Percentiles rank a stretch among this genome's conserved stretches.
Conservation (phyloP, 2,113 vertebrate species). For the Nesospiza acunhae region DNA sequence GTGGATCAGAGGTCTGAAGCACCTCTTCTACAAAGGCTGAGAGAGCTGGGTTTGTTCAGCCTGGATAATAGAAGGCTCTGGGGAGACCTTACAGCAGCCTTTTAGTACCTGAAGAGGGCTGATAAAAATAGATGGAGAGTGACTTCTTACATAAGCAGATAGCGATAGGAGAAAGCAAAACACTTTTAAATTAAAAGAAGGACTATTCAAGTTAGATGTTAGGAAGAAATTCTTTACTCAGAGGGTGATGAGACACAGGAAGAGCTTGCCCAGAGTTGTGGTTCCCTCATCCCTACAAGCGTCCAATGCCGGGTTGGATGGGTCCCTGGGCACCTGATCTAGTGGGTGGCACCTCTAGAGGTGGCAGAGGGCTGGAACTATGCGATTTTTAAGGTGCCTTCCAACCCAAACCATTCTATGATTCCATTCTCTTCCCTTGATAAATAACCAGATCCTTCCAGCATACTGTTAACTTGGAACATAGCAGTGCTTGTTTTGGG, state of each 20-base stretch:
- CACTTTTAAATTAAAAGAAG: not conserved
- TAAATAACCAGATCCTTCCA: not conserved
- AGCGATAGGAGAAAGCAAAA: not conserved
- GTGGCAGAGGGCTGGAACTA: not conserved
- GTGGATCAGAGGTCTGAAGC: not conserved
- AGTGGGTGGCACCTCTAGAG: not conserved
- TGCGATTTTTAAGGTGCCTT: not conserved
- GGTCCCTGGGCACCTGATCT: not conserved
- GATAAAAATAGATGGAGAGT: not conserved
- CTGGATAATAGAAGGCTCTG: not conserved
- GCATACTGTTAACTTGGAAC: not conserved
- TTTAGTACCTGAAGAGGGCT: no score
- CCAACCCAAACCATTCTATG: not conserved
- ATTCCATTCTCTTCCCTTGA: not conserved
- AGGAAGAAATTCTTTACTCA: not conserved
- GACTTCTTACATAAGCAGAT: not conserved
- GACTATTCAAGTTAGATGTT: not conserved
- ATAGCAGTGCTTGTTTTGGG: not conserved
- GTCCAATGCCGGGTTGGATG: not conserved
- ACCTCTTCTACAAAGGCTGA: not conserved
- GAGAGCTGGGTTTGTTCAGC: not conserved
- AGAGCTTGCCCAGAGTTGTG: not conserved
- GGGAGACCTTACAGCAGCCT: not conserved
- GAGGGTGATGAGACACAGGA: not conserved
- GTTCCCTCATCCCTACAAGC: not conserved